Conservation (phyloP, 2,113 vertebrate genomes). For the Oryzias woworae region DNA sequence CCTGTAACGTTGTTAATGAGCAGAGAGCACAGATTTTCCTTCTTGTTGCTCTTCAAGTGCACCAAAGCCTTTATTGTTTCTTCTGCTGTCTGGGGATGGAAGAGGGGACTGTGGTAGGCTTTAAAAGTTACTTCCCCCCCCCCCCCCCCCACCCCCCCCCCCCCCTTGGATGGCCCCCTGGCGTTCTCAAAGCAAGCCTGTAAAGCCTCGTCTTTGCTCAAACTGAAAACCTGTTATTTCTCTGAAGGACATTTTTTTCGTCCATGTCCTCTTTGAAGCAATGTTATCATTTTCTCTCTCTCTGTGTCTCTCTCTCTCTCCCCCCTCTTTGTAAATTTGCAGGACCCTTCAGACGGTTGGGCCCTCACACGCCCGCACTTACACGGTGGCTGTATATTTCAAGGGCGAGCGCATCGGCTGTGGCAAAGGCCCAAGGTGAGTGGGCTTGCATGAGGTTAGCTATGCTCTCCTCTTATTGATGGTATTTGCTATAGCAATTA, state of each 20-base stretch:
- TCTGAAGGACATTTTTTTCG: constrained; percentile 29
- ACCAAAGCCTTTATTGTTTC: constrained; percentile 9
- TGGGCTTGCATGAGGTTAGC: constrained; percentile 35
- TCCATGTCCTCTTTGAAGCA: constrained; percentile 29
- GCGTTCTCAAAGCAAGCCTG: constrained; percentile 21
- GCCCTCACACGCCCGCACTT: constrained; percentile 94
- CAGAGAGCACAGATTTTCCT: neutral
- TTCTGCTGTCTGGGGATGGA: constrained; percentile 38
- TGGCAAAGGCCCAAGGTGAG: constrained; percentile 97
- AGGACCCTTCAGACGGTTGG: constrained; percentile 98
- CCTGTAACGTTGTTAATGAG: constrained; percentile 37
- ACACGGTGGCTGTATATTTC: constrained; percentile 98
- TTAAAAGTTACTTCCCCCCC: constrained; percentile 51
- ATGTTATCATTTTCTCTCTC: constrained; percentile 16
- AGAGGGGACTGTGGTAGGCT: constrained; percentile 29
- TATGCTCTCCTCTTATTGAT: constrained; percentile 58
- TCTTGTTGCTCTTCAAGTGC: constrained; percentile 21
- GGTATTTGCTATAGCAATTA: constrained; percentile 71
- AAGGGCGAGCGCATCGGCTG: constrained; percentile 98
- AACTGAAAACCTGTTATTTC: constrained; percentile 35
- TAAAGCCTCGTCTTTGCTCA: constrained; percentile 54
- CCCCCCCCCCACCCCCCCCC: constrained; percentile 27
- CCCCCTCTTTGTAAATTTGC: constrained; percentile 26
- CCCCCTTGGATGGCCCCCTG: constrained; percentile 38
- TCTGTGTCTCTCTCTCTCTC: neutral